These are phyloP conservation scores for Drosophila athabasca DNA, from an alignment of 1,140 invertebrate genomes.

Conservation along the genomic window DNA sequence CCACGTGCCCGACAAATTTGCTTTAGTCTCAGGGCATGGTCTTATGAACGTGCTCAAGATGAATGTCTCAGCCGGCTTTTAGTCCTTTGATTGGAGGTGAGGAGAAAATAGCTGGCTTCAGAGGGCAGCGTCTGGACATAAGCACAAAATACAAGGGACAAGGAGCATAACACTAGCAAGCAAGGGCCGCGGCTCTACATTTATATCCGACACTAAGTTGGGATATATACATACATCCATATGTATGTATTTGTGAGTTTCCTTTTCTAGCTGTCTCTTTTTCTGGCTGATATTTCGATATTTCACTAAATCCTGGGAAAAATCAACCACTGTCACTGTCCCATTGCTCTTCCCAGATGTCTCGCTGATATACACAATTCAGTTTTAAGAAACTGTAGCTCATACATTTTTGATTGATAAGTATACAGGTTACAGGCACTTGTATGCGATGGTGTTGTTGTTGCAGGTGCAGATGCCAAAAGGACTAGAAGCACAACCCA, in stretches of 20 bases:
- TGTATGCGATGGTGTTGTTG: not conserved
- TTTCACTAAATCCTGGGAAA: too few species aligned
- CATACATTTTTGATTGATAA: constrained; percentile 25
- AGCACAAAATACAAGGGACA: too few species aligned
- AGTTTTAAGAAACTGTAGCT: not conserved
- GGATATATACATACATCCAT: too few species aligned
- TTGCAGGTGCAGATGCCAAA: not conserved
- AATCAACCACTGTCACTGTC: too few species aligned
- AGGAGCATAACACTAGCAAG: too few species aligned
- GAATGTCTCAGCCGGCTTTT: constrained; percentile 13
- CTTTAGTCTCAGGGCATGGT: constrained; percentile 7
- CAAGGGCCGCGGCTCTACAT: too few species aligned
- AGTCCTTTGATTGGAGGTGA: not conserved
- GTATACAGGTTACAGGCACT: not conserved
- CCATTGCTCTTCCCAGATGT: not conserved
- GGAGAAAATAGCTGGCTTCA: not conserved
- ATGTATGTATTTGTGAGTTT: too few species aligned
- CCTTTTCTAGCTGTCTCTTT: too few species aligned
- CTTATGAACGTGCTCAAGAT: constrained; percentile 17
- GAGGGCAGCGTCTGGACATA: too few species aligned
- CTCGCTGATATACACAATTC: too few species aligned
- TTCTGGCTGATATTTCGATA: too few species aligned
- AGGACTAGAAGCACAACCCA: not conserved
- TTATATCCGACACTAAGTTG: too few species aligned
- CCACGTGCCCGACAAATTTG: constrained; percentile 57